A percentile compares a stretch with the other conserved stretches of the same genome.
Evolutionary conservation across 1,140 invertebrate species (phyloP).

Genomic region (Saxidomus purpurata): DNA sequence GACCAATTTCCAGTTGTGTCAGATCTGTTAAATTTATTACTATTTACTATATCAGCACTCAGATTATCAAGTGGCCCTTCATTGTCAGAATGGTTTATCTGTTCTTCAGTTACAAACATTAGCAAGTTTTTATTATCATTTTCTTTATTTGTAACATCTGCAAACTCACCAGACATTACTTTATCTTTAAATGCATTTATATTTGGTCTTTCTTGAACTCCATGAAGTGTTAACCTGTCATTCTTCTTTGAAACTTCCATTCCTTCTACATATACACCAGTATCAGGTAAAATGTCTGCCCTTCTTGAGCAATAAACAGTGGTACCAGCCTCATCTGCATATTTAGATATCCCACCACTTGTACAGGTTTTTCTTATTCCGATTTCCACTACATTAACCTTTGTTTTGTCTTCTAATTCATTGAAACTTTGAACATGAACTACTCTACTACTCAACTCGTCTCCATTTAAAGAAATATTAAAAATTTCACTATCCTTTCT

Average conservation of each 20-base stretch:
- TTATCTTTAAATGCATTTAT: not conserved
- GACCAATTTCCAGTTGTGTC: not conserved
- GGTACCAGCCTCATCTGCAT: slow-evolving; percentile 21
- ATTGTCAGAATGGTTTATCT: not conserved
- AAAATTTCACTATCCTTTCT: not conserved
- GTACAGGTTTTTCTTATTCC: slow-evolving; percentile 22
- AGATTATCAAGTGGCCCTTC: not conserved
- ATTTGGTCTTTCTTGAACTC: not conserved
- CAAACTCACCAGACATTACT: not conserved
- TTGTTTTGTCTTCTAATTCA: not conserved
- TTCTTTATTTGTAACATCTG: not conserved
- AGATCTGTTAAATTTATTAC: not conserved
- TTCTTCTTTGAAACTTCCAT: not conserved
- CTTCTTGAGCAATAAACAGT: slow-evolving; percentile 29
- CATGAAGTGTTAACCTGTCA: not conserved
- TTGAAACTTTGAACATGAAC: not conserved
- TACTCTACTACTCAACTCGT: not conserved
- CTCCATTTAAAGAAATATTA: not conserved
- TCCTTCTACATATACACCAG: not conserved
- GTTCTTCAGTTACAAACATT: not conserved
- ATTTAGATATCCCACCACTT: not conserved
- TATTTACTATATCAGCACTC: no score
- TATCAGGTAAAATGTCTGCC: slow-evolving; percentile 52
- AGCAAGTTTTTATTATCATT: not conserved
- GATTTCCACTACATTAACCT: slow-evolving; percentile 39